Base-by-base conservation (phyloP, 2,888 invertebrate genomes). In the Trichogramma evanescens region DNA sequence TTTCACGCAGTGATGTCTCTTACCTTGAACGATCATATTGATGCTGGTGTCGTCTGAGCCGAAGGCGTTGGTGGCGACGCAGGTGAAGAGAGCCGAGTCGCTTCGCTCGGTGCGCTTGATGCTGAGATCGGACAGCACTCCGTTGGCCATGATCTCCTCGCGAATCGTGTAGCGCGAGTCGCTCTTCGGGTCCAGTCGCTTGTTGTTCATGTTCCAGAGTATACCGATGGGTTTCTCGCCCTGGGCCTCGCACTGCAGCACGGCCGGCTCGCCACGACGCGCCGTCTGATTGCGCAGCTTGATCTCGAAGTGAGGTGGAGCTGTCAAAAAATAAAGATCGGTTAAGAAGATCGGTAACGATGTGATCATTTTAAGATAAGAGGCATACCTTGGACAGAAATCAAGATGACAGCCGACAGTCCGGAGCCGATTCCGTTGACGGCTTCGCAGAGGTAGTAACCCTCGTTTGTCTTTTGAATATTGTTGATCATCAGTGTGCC, bases 381-480 rank as follows among this genome's bases (percentile, higher is more conserved):
- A 52, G 4, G 66, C 71, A 71, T 81, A 93, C 93, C 91, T 83
- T 95, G 95, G 48, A 96, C 95, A 69, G 91, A 93, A 67, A 97
- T 90, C 70, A 91, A 85, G 69, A 95, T 92, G 38, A 96, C 94
- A 68, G 95, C 95, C 57, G 95, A 96, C 43, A 96, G 82, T 72
- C 94, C 95, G 64, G 94, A 91, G 64, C 95, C 95, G 70, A 97
- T 95, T 70, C 95, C 93, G 79, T 97, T 97, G 53, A 93, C 93
- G 62, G 95, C 95, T 80, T 96, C 95, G 76, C 97, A 97, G 50
- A 96, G 82, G 78, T 95, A 96, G 75, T 93, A 93, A 38, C 95
- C 95, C 80, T 95, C 93, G 74, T 95, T 95, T 26, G 88, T 89
- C 80, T 95, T 95, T 77, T 91, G 91, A 67, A 95, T 94, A 72